Conservation (phyloP, 2,888 invertebrate genomes). For the Griposia aprilina region DNA sequence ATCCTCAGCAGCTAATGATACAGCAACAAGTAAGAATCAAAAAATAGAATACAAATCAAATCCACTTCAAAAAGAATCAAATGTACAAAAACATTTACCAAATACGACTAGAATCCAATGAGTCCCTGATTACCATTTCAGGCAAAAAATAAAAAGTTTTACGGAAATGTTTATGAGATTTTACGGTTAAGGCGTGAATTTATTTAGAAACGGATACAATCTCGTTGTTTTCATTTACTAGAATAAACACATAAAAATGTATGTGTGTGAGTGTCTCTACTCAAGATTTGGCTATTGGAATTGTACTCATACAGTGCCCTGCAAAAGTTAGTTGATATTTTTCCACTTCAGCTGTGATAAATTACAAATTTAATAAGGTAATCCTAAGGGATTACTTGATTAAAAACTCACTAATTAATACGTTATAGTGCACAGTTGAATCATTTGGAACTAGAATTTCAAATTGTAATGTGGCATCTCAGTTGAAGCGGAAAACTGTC, state of each 20-base stretch:
- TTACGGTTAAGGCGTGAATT: conserved; percentile 9
- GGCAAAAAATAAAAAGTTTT: conserved; percentile 34
- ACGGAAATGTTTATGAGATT: conserved; percentile 6
- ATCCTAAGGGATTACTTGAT: no score
- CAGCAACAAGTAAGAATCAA: conserved; percentile 28
- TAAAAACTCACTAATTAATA: no score
- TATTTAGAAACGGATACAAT: conserved; percentile 27
- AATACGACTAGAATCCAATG: conserved; percentile 38
- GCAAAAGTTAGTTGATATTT: no score
- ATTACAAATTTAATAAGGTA: no score
- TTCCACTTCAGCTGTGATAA: no score
- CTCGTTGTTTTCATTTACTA: conserved; percentile 17
- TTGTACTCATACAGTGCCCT: no score
- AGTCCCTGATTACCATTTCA: conserved; percentile 24
- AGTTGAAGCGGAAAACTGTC: no score
- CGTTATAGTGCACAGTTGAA: no score
- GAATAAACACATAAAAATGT: conserved; percentile 13
- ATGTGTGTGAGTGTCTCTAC: neutral
- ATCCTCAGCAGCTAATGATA: neutral
- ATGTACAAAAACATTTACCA: conserved; percentile 3
- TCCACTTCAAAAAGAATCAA: conserved; percentile 26
- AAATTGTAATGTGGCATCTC: no score
- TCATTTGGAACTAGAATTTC: no score
- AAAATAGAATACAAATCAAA: conserved; percentile 20
- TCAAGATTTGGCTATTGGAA: neutral